Conservation (phyloP, 1,140 invertebrate genomes). For the Euura lappo region DNA sequence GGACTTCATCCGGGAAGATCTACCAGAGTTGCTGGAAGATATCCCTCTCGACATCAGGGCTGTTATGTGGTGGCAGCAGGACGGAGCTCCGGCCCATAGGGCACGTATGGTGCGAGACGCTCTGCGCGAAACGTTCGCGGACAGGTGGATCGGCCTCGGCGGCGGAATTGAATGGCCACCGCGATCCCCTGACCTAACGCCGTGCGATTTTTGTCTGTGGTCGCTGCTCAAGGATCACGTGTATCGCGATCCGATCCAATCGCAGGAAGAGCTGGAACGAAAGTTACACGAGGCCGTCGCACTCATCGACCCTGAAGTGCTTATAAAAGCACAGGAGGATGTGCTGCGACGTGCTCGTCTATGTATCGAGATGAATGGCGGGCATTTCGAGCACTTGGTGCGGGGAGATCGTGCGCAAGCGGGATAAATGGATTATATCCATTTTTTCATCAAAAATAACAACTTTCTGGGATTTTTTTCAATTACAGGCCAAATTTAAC, state of each 20-base stretch:
- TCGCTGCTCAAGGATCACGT: conserved; percentile 43
- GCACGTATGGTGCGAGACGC: conserved; percentile 20
- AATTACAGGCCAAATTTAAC: too few species aligned
- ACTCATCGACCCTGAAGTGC: conserved; percentile 1
- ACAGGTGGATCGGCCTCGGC: conserved; percentile 49
- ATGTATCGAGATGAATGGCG: conserved; percentile 9
- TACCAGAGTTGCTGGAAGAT: too few species aligned
- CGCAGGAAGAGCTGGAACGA: background rate
- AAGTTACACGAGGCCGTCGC: background rate
- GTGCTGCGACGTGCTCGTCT: background rate
- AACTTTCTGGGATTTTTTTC: too few species aligned
- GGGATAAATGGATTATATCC: too few species aligned
- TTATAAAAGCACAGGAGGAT: conserved; percentile 8
- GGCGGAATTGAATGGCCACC: conserved; percentile 50
- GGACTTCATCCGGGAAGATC: too few species aligned
- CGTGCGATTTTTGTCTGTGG: conserved; percentile 53
- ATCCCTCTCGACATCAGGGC: too few species aligned
- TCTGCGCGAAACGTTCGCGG: conserved; percentile 39
- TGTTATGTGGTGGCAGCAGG: background rate
- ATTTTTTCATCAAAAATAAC: too few species aligned
- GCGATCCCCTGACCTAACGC: conserved; percentile 51
- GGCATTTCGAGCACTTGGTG: conserved; percentile 7
- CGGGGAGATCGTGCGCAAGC: too few species aligned
- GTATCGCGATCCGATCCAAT: conserved; percentile 27
- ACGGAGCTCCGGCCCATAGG: conserved; percentile 16